Evolutionary conservation across 2,113 vertebrate species (phyloP), one percentile per base, ranked within the genome.

Genomic region (Natator depressus): DNA sequence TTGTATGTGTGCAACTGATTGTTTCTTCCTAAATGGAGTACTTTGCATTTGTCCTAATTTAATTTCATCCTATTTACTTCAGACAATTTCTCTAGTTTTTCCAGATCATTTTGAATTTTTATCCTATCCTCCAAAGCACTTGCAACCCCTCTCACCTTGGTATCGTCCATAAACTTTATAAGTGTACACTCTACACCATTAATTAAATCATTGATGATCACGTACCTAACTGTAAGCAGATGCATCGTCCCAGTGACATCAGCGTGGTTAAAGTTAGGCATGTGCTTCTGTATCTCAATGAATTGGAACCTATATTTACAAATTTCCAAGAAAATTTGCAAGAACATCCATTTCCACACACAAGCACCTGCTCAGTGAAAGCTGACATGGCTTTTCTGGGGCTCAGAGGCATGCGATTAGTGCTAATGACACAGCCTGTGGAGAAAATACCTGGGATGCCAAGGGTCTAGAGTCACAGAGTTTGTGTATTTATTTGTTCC

Each of bases 401-500:
- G 17, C 62, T 95, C 93, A 95, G 90, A 35, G 95, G 55, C 72
- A 94, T 94, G 89, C 86, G 80, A 90, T 94, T 87, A 89, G 82
- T 38, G 87, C 59, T 97, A 96, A 97, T 94, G 91, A 92, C 69
- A 91, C 38, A 87, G 12, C 88, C 89, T 82, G 65, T 93, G 92
- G 93, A 91, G 38, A 79, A 79, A 87, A 91, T 83, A 89, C 96
- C 31, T 86, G 95, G 82, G 84, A 95, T 85, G 49, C 35, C 16
- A 8, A 10, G 19, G 55, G 62, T 94, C 89, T 72, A 57, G 87
- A 97, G 35, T 84, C 78, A 35, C 46, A 89, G 83, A 88, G 72
- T 82, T 95, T 95, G 96, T 93, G 76, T 84, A 10, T 90, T 93
- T 89, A 95, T 92, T 89, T 95, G 62, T 91, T 96, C 53, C 19